These are phyloP conservation scores for Scaptomyza cyrtandrae DNA, from an alignment of 2,888 invertebrate species.

Conservation along the genomic window DNA sequence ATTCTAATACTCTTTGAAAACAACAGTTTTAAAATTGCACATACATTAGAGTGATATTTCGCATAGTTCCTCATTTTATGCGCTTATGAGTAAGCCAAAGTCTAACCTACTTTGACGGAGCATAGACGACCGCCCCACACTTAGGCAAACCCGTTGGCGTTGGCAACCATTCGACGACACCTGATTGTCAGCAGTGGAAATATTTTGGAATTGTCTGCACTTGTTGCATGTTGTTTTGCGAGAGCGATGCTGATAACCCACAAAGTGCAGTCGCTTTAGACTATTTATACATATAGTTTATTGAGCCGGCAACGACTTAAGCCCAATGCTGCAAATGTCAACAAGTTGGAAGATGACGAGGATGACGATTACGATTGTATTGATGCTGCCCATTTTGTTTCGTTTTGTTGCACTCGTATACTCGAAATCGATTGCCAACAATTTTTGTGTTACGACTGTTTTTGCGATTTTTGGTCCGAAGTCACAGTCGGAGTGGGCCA, in stretches of 20 bases:
- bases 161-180: constrained; percentile 44
- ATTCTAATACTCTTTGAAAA: too few species aligned
- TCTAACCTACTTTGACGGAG: constrained; percentile 60
- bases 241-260: constrained; percentile 56
- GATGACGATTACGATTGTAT: constrained; percentile 58
- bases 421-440: constrained; percentile 74
- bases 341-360: constrained; percentile 63
- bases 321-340: constrained; percentile 72
- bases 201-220: constrained; percentile 58
- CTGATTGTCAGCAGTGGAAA: constrained; percentile 62
- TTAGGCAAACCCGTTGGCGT: constrained; percentile 52
- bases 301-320: constrained; percentile 56
- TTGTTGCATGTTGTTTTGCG: constrained; percentile 64
- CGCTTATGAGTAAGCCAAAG: constrained; percentile 59
- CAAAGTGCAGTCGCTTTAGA: constrained; percentile 64
- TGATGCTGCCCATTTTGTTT: constrained; percentile 72
- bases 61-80: constrained; percentile 44
- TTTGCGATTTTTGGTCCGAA: constrained; percentile 58
- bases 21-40: constrained; percentile 22
- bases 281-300: constrained; percentile 77
- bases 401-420: constrained; percentile 38
- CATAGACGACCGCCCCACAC: constrained; percentile 38
- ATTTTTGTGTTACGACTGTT: constrained; percentile 65
- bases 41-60: constrained; percentile 42
- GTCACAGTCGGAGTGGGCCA: constrained; percentile 60